Evolutionary conservation across 2,797 vertebrate species (phyloP), one percentile per base, ranked within the genome.

Genomic region (Coregonus ussuriensis): DNA sequence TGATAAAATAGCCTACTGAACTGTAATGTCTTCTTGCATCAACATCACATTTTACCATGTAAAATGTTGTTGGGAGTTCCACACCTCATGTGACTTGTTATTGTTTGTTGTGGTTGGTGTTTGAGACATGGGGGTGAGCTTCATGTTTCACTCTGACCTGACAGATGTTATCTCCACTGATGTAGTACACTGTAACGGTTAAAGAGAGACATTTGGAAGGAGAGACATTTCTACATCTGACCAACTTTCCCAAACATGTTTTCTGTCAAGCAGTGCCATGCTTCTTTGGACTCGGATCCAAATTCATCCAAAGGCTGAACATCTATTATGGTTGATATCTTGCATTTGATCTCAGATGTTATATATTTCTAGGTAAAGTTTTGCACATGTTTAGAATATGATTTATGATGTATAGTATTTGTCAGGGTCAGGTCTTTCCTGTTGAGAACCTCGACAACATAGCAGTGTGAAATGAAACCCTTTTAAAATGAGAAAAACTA

Each of bases 81-180:
- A 16, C 31, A 15, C 66, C 56, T 59, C 16, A 35, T 53, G 11
- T 41, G 4, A 69, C 62, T 52, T 65, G 59, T 29, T 47, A 47
- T 47, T 66, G 73, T 9, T 75, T 47, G 11, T 67, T 75, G 6
- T 65, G 16, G 14, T 54, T 54, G 29, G 66, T 35, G 15, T 37
- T 68, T 35, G 66, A 29, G 31, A 68, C 31, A 68, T 9, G 65
- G 29, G 14, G 65, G 63, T 67, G 11, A 33, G 31, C 14, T 15
- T 54, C 54, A 35, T 75, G 68, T 33, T 65, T 41, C 66, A 1
- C 41, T 6, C 4, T 47, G 66, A 37, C 21, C 14, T 29, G 66
- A 68, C 66, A 63, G 59, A 75, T 67, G 21, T 33, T n/a, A 67
- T 67, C 63, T 66, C 21, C 6, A 68, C 54, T 33, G 7, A 65